These are phyloP conservation scores for Mesorhabditis belari DNA, from an alignment of 2,888 invertebrate species.

Conservation along the genomic window DNA sequence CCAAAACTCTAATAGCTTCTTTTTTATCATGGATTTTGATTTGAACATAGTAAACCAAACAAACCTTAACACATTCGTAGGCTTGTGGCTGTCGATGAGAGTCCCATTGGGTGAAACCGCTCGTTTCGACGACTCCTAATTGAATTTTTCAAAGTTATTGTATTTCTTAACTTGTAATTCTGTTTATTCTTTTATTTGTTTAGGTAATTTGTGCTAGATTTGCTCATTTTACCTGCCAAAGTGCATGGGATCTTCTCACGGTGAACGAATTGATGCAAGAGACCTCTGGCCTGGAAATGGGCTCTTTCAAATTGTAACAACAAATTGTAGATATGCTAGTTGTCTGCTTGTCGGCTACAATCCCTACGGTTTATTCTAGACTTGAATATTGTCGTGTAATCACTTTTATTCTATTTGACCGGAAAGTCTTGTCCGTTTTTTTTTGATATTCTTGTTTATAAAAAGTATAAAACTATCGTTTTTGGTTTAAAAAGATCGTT, in stretches of 20 bases:
- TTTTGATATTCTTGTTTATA: too few relatives aligned
- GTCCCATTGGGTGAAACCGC: constrained; percentile 42
- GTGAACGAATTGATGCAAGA: constrained; percentile 82
- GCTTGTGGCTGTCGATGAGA: constrained; percentile 32
- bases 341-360: neutral
- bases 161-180: too few relatives aligned
- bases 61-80: constrained; percentile 38
- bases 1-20: too few relatives aligned
- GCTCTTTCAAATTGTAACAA: neutral
- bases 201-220: constrained; percentile 14
- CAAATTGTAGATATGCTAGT: neutral
- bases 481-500: too few relatives aligned
- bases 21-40: too few relatives aligned
- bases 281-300: constrained; percentile 69
- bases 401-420: too few relatives aligned
- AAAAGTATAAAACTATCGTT: too few relatives aligned
- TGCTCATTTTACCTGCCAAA: constrained; percentile 63
- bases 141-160: neutral
- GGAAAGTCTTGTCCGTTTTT: too few relatives aligned
- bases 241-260: constrained; percentile 80
- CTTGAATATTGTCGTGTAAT: too few relatives aligned
- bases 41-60: neutral
- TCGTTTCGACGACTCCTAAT: constrained; percentile 15
- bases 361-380: neutral
- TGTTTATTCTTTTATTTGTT: too few relatives aligned